Evolutionary conservation across 2,888 invertebrate species (phyloP), one percentile per base, ranked within the genome.

Genomic region (Tupiocoris notatus): DNA sequence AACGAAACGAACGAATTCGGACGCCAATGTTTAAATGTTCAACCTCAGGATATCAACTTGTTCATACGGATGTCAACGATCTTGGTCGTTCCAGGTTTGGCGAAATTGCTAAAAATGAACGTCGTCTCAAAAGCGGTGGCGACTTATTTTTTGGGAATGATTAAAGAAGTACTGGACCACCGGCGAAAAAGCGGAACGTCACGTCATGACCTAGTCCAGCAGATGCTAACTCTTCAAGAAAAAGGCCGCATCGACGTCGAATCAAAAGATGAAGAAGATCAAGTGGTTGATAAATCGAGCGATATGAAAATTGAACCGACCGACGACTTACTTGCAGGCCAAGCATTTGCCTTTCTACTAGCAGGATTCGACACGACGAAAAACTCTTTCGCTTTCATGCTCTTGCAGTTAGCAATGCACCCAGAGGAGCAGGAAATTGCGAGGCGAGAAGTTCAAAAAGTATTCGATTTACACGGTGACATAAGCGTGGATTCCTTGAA

Each of bases 151-250:
- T 24, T 25, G 20, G 54, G 39, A 2, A 54, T 64, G 9, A n/a
- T 77, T 18, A 22, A 56, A n/a, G 17, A 18, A 0, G 62, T 56
- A 0, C n/a, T 77, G 18, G 16, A 64, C 1, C 18, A 71, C n/a
- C 3, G 77, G 9, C 23, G n/a, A 24, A 16, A 62, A 22, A 23
- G 21, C 23, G 57, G 57, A 0, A 18, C 57, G 3, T 21, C n/a
- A 18, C 17, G 77, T n/a, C 67, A 75, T 24, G 77, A 77, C 24
- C 62, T 77, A 12, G 70, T 77, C 63, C 75, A 77, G 22, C 57
- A 62, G 24, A 66, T 77, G 75, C 17, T 77, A 9, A 24, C 17
- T 2, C 17, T 77, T 12, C 64, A 75, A 58, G 58, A 77, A 22
- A 77, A 77, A 39, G 68, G 75, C 17, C n/a, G 12, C 7, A 57